Evolutionary conservation across 1,140 invertebrate genomes (phyloP).

Genomic region (Leptopilina boulardi): DNA sequence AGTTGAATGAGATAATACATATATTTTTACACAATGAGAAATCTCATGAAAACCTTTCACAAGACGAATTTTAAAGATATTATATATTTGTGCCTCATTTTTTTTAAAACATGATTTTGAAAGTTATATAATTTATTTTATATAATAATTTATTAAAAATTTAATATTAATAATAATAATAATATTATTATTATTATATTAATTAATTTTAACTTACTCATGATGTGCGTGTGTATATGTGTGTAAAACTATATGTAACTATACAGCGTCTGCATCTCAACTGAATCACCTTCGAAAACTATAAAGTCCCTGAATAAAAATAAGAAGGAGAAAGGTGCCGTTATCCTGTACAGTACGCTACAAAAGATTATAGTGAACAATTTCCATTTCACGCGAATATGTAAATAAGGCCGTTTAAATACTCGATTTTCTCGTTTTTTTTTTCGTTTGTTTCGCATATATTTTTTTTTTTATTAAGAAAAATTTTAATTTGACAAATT

Average conservation of each 20-base stretch:
- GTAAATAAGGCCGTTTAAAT: not conserved
- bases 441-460: too few species aligned
- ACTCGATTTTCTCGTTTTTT: not conserved
- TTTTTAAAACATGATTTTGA: too few species aligned
- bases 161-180: too few species aligned
- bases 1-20: too few species aligned
- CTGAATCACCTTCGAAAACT: slow-evolving; percentile 7
- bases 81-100: not conserved
- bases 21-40: too few species aligned
- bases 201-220: not conserved
- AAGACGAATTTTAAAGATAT: too few species aligned
- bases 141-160: too few species aligned
- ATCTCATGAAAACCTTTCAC: too few species aligned
- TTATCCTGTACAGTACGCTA: not conserved
- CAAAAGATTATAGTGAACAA: not conserved
- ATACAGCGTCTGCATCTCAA: slow-evolving; percentile 1
- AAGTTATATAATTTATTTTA: too few species aligned
- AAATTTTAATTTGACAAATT: too few species aligned
- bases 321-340: slow-evolving; percentile 15
- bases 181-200: not conserved
- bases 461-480: too few species aligned
- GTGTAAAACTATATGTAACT: not conserved
- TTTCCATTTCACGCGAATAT: not conserved
- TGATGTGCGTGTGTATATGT: not conserved
- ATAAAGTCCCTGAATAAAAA: slow-evolving; percentile 12